Evolutionary conservation across 2,113 vertebrate genomes (phyloP), one percentile per base, ranked within the genome.

Genomic region (Ciconia boyciana): DNA sequence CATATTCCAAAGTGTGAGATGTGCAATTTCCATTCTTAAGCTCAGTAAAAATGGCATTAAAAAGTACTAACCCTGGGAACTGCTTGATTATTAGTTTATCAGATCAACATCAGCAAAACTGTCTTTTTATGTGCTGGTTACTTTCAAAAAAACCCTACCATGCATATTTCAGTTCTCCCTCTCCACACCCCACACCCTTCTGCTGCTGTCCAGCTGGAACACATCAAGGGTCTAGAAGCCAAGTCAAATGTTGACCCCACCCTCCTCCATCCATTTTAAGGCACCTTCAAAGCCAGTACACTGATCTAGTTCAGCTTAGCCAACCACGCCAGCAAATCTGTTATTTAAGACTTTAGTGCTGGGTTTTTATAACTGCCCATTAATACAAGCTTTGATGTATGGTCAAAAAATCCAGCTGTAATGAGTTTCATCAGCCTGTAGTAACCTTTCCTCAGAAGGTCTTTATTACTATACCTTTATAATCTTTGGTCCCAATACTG

Each of bases 201-300:
- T 66, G 80, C 90, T 97, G 94, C 87, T 89, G 81, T 95, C 96
- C 97, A 98, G 98, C 97, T 98, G 98, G 97, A 98, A 97, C 57
- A 79, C 96, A 98, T 98, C 98, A 97, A 92, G 97, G 96, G 92
- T 77, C n/a, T 96, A 97, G 96, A 95, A 97, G 98, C 98, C 98
- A 97, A 98, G 97, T 96, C 97, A 97, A 96, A 98, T 79, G 97
- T 85, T 95, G 95, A 97, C 97, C 97, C 98, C 97, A 97, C 97
- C 98, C 97, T 97, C 97, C 97, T 97, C 96, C 96, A 96, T 97
- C 97, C 98, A 97, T 96, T 97, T 98, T 96, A 97, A 98, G 97
- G 96, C 96, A 97, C 98, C 97, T 98, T 98, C 97, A 98, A 98
- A 98, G 97, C 95, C 96, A 95, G 91, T 86, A 95, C 81, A 48